A percentile compares a stretch with the other conserved stretches of the same genome.
phyloP scores from a whole-genome alignment of 1,140 invertebrate species.

The Drosophila nebulosa region DNA sequence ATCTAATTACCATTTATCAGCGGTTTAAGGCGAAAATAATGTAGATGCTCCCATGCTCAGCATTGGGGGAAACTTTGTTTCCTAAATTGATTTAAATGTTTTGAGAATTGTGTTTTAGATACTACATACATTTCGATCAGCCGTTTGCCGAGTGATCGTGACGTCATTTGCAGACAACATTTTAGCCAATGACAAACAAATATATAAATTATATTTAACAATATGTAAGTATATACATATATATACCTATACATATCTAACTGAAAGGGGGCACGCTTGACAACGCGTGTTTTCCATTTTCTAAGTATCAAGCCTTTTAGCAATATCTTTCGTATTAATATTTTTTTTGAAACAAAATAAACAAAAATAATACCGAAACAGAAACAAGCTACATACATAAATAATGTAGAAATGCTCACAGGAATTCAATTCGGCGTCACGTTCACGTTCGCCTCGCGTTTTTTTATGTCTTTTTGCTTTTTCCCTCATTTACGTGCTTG shows the following conservation, averaged over 20 bases:
- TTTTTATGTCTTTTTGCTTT: constrained; percentile 43
- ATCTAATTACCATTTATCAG: constrained; percentile 63
- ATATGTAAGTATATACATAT: not conserved
- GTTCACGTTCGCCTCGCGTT: constrained; percentile 68
- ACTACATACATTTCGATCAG: constrained; percentile 40
- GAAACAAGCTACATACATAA: constrained; percentile 6
- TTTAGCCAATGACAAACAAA: constrained; percentile 25
- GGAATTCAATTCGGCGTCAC: constrained; percentile 71
- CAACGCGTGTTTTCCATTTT: constrained; percentile 33
- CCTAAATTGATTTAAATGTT: constrained; percentile 51
- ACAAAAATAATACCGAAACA: not conserved
- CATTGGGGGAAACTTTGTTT: constrained; percentile 17
- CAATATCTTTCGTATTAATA: constrained; percentile 29
- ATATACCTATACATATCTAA: constrained; percentile 10
- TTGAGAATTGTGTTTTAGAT: constrained; percentile 25
- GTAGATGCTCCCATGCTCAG: not conserved
- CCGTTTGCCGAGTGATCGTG: constrained; percentile 63
- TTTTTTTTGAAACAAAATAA: constrained; percentile 35
- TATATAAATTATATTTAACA: constrained; percentile 16
- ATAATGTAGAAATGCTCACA: constrained; percentile 43
- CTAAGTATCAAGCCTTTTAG: not conserved
- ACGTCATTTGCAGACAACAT: constrained; percentile 46
- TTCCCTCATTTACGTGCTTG: constrained; percentile 50
- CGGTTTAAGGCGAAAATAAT: constrained; percentile 46
- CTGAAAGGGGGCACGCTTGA: constrained; percentile 19